Evolutionary conservation across 2,113 vertebrate species (phyloP).

Genomic region (human (Homo sapiens)): DNA sequence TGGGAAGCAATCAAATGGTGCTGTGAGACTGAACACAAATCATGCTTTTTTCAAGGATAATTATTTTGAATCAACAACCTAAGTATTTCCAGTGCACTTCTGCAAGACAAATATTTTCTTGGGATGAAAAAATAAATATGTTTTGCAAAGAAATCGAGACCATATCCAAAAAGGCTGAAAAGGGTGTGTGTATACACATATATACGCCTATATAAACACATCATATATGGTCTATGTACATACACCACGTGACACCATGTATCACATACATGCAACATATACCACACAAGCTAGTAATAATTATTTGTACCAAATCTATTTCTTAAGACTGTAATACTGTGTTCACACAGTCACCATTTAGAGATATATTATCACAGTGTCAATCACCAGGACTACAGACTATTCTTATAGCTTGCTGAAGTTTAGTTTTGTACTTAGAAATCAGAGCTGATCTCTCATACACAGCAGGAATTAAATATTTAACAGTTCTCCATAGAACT

Average conservation of each 20-base stretch:
- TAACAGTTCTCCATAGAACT: background rate
- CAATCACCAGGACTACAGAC: background rate
- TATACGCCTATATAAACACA: fast-evolving
- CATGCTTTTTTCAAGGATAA: background rate
- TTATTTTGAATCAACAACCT: slow-evolving; percentile 13
- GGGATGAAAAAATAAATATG: background rate
- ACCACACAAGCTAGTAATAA: background rate
- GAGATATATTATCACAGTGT: background rate
- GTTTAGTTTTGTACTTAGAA: background rate
- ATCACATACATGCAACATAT: background rate
- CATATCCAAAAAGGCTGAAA: background rate
- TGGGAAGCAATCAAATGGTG: background rate
- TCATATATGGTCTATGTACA: background rate
- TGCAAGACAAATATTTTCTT: background rate
- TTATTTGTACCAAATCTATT: background rate
- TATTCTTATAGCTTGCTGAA: background rate
- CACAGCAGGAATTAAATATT: background rate
- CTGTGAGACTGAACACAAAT: background rate
- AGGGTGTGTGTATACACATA: background rate
- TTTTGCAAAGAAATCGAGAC: background rate
- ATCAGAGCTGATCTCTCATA: background rate
- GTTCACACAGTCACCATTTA: too few species aligned
- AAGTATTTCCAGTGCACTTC: slow-evolving; percentile 1
- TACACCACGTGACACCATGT: too few species aligned
- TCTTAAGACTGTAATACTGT: background rate